Base-by-base conservation (phyloP, 1,140 invertebrate genomes). In the Drosophila tropicalis region DNA sequence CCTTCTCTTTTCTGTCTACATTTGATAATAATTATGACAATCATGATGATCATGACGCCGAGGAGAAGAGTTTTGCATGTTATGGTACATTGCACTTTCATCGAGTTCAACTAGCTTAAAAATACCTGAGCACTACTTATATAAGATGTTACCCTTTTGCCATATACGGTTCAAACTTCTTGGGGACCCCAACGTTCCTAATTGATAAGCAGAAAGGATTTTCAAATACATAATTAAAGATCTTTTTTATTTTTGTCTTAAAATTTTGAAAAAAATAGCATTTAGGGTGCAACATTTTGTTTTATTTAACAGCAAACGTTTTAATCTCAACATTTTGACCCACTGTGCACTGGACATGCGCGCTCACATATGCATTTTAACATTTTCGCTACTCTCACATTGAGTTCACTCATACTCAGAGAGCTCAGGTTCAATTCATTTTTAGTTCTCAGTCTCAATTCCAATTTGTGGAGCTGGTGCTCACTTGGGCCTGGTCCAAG, bases 401-500 rank as follows among this genome's bases (percentile, higher is more conserved):
- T 12, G 44, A 15, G 22, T 77, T 56, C 61, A 12, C 40, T 60
- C 13, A 51, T 60, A 66, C 71, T 69, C 58, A 63, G 67, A 67
- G 58, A 70, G 4, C 68, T 36, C 47, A 55, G 5, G 3, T 25
- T 76, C 3, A 17, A 22, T 32, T 60, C 41, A 29, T 22, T 51
- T 44, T 73, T 65, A 83, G 67, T 69, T 82, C 82, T 39, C 55
- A 32, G 34, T 51, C 58, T 76, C 67, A 89, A 65, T 69, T 82
- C 82, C 82, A 86, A 75, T 86, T 86, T 63, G 79, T 86, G 67
- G 79, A 71, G 71, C 79, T 86, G 40, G 82, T 81, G 79, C 76
- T 82, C 60, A 89, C 84, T 84, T 86, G 76, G 58, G 79, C 83
- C 83, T 86, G 83, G 70, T 86, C 84, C 83, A 86, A 86, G 83